Evolutionary conservation across 37 sponge, comb jelly and placozoan species (phyloP).

Genomic region (Petrosia ficiformis): DNA sequence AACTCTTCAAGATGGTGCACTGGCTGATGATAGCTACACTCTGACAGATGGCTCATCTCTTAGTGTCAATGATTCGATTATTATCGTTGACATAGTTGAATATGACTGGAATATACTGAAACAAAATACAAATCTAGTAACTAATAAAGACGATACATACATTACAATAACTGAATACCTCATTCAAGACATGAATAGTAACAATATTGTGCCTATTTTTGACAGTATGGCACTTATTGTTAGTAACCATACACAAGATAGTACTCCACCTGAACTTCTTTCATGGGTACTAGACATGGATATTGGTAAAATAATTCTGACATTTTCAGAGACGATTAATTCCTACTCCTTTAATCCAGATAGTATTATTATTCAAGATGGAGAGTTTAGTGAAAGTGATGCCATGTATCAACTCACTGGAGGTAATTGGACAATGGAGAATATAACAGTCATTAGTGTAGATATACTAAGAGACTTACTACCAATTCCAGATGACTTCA

Average conservation of each 20-base stretch:
- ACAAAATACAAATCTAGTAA: slow-evolving; percentile 77
- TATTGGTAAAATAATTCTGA: slow-evolving; percentile 63
- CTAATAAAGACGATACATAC: slow-evolving; percentile 48
- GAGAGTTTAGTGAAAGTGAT: neutral
- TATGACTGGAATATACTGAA: slow-evolving; percentile 79
- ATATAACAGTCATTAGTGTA: slow-evolving; percentile 68
- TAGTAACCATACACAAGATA: slow-evolving; percentile 64
- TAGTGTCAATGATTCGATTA: slow-evolving; percentile 58
- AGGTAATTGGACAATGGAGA: slow-evolving; percentile 56
- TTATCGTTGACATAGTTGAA: slow-evolving; percentile 74
- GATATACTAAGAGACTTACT: slow-evolving; percentile 51
- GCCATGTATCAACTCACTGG: slow-evolving; percentile 50
- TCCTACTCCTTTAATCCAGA: slow-evolving; percentile 69
- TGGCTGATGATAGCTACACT: slow-evolving; percentile 44
- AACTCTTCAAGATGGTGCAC: slow-evolving; percentile 63
- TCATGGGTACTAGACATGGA: slow-evolving; percentile 81
- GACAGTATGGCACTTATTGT: slow-evolving; percentile 43
- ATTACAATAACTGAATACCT: slow-evolving; percentile 64
- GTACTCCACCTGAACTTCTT: slow-evolving; percentile 72
- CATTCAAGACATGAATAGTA: slow-evolving; percentile 80
- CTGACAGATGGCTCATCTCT: slow-evolving; percentile 70
- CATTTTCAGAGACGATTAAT: slow-evolving; percentile 88
- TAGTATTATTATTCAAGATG: slow-evolving; percentile 53
- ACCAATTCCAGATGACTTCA: slow-evolving; percentile 62
- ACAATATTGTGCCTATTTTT: slow-evolving; percentile 42